Conservation (phyloP, 2,113 vertebrate species). For the Pelodiscus sinensis region DNA sequence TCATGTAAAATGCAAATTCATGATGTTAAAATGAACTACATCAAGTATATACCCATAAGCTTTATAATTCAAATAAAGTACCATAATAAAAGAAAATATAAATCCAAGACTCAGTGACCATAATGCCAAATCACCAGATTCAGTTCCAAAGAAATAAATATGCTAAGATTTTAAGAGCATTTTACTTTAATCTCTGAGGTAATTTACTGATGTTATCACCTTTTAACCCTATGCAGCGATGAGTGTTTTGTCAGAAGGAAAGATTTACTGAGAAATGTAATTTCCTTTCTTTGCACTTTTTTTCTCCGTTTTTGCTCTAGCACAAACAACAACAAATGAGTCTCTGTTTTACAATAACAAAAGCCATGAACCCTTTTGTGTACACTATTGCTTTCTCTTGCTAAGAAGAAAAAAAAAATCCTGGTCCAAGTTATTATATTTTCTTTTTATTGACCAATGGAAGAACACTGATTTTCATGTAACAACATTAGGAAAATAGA, state of each 20-base stretch:
- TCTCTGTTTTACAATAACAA: constrained; percentile 37
- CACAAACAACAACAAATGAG: constrained; percentile 22
- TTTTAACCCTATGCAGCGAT: constrained; percentile 58
- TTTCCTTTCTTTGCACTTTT: constrained; percentile 41
- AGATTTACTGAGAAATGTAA: constrained; percentile 53
- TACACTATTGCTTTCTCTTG: background rate
- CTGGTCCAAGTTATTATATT: background rate
- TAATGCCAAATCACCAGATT: constrained; percentile 45
- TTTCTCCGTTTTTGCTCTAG: constrained; percentile 28
- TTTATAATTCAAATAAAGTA: constrained; percentile 56
- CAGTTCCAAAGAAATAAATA: constrained; percentile 45
- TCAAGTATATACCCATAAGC: constrained; percentile 47
- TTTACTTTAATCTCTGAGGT: constrained; percentile 62
- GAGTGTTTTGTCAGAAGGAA: constrained; percentile 60
- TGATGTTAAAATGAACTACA: constrained; percentile 56
- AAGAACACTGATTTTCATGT: background rate
- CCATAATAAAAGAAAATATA: constrained; percentile 54
- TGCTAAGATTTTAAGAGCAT: constrained; percentile 47
- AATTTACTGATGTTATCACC: constrained; percentile 60
- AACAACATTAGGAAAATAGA: background rate
- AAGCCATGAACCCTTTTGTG: constrained; percentile 6
- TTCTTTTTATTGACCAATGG: background rate
- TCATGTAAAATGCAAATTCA: constrained; percentile 70
- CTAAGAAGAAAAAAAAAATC: background rate
- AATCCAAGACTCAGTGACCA: constrained; percentile 7